Evolutionary conservation across 2,113 vertebrate genomes (phyloP), one percentile per base, ranked within the genome.

Genomic region (Leiothrix lutea): DNA sequence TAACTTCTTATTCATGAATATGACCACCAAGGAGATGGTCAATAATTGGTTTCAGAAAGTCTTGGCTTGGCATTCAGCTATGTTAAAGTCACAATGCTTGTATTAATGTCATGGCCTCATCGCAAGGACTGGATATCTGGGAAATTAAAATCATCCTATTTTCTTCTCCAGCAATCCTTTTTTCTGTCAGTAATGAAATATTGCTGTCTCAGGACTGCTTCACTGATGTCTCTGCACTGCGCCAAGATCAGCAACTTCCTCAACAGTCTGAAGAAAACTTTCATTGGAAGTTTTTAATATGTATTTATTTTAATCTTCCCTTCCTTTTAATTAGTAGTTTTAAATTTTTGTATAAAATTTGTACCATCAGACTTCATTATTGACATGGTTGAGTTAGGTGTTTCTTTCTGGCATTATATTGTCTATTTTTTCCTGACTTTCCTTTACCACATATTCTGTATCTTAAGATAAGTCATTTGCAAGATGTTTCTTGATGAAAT

Each of bases 1-100:
- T 79, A 75, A 84, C 72, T 40, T 81, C 40, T 85, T 77, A 71
- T 92, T 94, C 42, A 79, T 31, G 8, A 48, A 64, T 40, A 31
- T 33, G n/a, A 87, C 85, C 77, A 89, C 47, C 38, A 57, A 90
- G 62, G 50, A 92, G 66, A 86, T 0, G 0, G 62, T 72, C 5
- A 2, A 26, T 89, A 95, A 94, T 12, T 94, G 73, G 80, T 61
- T 94, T 92, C 38, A 81, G 66, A 91, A 94, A 85, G 53, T 90
- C 84, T 70, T 85, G 73, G 42, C 53, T 81, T 89, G 91, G 80
- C 61, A 66, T 16, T 57, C 15, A 21, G 70, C 73, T 29, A 4
- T 29, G 50, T 54, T 77, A 24, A 91, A 86, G 81, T 80, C 74
- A 87, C 48, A 54, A 18, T 54, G 38, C 31, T 91, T 91, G 17